These are phyloP conservation scores for Lissonota sp. DNA, from an alignment of 2,888 invertebrate genomes.

Conservation along the genomic window DNA sequence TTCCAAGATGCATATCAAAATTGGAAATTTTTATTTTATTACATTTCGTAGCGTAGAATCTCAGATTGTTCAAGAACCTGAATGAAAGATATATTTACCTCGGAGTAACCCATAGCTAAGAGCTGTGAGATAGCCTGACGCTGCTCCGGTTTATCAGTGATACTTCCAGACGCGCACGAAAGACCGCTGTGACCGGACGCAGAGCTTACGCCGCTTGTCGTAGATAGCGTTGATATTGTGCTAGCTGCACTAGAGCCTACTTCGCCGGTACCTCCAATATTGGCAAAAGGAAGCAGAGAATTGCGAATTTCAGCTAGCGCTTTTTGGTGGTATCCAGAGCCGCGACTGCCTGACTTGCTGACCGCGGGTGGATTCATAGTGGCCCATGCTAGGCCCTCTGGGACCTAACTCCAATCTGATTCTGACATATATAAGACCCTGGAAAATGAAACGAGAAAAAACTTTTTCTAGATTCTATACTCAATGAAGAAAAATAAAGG, in stretches of 20 bases:
- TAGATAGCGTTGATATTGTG: slow-evolving; percentile 88
- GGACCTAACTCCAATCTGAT: slow-evolving; percentile 83
- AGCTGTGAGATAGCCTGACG: slow-evolving; percentile 89
- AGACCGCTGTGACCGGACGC: slow-evolving; percentile 86
- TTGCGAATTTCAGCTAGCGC: slow-evolving; percentile 94
- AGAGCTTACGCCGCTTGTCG: slow-evolving; percentile 87
- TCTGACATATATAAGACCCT: slow-evolving; percentile 77
- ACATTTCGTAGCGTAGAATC: no score
- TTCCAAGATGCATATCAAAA: no score
- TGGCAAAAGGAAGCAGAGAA: slow-evolving; percentile 92
- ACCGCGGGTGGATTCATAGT: slow-evolving; percentile 85
- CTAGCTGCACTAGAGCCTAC: slow-evolving; percentile 91
- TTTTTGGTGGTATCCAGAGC: slow-evolving; percentile 93
- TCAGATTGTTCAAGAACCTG: no score
- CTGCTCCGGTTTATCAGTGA: slow-evolving; percentile 87
- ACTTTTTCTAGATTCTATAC: no score
- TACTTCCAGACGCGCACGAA: slow-evolving; percentile 87
- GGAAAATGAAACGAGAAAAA: slow-evolving; percentile 60
- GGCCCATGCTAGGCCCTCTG: slow-evolving; percentile 84
- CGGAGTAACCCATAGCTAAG: slow-evolving; percentile 90
- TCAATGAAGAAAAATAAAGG: no score
- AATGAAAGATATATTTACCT: slow-evolving; percentile 84
- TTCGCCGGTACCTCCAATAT: slow-evolving; percentile 87
- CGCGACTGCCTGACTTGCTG: slow-evolving; percentile 88
- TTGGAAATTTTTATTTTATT: no score